A percentile compares a stretch with the other conserved stretches of the same genome.
Evolutionary conservation across 2,113 vertebrate species (phyloP).

Genomic region (Vireo altiloquus): DNA sequence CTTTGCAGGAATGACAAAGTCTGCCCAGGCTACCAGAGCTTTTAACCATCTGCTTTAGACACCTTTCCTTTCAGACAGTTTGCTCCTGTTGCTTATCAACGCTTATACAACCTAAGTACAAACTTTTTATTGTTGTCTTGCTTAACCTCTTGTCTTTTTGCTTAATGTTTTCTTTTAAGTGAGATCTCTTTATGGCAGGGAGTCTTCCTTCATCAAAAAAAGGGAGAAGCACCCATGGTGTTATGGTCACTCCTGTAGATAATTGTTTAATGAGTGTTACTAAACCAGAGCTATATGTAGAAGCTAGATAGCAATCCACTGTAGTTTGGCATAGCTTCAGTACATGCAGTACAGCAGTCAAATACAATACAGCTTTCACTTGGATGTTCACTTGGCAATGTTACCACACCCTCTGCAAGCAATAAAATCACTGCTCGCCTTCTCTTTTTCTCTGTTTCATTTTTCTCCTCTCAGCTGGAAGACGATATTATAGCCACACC

Average conservation of each 20-base stretch:
- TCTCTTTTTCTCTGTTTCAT: background rate
- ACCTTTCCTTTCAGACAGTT: background rate
- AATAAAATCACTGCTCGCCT: background rate
- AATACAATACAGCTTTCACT: background rate
- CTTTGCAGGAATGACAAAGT: background rate
- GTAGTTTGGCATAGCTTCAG: background rate
- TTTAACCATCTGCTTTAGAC: background rate
- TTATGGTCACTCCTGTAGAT: background rate
- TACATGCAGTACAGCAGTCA: background rate
- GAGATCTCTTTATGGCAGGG: background rate
- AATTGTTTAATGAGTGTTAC: background rate
- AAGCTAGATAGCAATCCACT: background rate
- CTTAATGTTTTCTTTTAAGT: background rate
- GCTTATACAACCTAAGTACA: background rate
- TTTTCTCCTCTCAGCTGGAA: conserved; percentile 68
- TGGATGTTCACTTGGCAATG: background rate
- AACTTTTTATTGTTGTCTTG: background rate
- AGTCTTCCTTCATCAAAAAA: background rate
- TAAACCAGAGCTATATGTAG: background rate
- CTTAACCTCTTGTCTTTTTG: background rate
- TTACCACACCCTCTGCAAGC: background rate
- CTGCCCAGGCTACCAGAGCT: background rate
- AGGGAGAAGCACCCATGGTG: background rate
- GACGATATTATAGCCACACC: conserved; percentile 78
- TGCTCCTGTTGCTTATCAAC: background rate